Base-by-base conservation (phyloP, 2,888 invertebrate species). In the Caenorhabditis plicata region DNA sequence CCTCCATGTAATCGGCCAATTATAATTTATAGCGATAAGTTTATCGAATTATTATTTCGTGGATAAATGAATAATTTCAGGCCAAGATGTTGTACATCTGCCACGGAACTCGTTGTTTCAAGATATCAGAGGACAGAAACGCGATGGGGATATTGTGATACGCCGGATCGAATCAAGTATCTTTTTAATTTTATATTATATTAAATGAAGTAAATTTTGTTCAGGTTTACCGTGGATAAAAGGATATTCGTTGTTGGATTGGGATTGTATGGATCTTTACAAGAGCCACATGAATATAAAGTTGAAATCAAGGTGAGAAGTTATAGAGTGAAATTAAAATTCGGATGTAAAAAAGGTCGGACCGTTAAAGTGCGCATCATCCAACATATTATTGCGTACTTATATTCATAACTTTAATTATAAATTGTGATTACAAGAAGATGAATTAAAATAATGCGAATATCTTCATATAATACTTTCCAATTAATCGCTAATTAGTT, bases 101-200 rank as follows among this genome's bases (percentile, higher is more conserved):
- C 62, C 23, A 56, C 49, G 0, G 69, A 69, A 50, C 56, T 39
- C 22, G 54, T 64, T 2, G 62, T 69, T 7, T 53, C 53, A 20
- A 83, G 88, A 55, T 90, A 90, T 81, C 87, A 87, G 27, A 87
- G 88, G 78, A 88, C 88, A 0, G 89, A 90, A 78, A 87, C 87
- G 23, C 84, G 89, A 51, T 90, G 90, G 90, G 90, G 90, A 0
- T 90, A 90, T 75, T 89, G 88, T 80, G 90, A 90, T 3, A 89
- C 89, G 0, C 88, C 88, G 44, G 90, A 90, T 81, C 84, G 89
- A 70, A 89, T 90, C 66, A 86, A 87, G 87, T 87, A 73, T 65
- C 70, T 39, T n/a, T 27, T 17, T 23, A 11, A 5, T n/a, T n/a
- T n/a, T n/a, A n/a, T n/a, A n/a, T n/a, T n/a, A n/a, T n/a, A n/a